Evolutionary conservation across 1,140 invertebrate genomes (phyloP).

Genomic region (Drosophila watanabei): DNA sequence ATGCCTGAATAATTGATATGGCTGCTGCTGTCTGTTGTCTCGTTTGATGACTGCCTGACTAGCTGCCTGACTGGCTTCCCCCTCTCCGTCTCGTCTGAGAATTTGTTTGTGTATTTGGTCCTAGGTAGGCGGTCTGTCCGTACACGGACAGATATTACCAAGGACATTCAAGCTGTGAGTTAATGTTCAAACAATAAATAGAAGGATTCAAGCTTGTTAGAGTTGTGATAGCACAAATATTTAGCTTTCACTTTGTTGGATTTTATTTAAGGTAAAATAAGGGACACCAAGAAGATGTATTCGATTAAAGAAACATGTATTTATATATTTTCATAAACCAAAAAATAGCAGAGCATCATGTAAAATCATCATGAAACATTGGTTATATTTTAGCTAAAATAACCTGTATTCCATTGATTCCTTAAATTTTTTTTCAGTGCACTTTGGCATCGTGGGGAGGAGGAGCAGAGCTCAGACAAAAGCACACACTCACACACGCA

Average conservation of each 20-base stretch:
- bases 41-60: constrained; percentile 42
- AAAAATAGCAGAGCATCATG: not conserved
- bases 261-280: not conserved
- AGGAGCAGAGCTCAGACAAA: constrained; percentile 36
- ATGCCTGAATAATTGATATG: constrained; percentile 79
- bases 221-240: constrained; percentile 1
- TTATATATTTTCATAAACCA: not conserved
- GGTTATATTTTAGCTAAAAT: not conserved
- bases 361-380: not conserved
- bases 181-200: not conserved
- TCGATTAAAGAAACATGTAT: too few relatives aligned
- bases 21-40: constrained; percentile 56
- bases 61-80: constrained; percentile 29
- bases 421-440: constrained; percentile 6
- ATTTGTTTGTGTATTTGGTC: constrained; percentile 43
- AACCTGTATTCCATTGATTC: not conserved
- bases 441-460: constrained; percentile 6
- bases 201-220: not conserved
- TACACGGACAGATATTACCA: constrained; percentile 2
- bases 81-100: constrained; percentile 6
- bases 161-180: not conserved
- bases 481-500: constrained; percentile 46
- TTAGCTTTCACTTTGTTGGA: not conserved
- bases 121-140: constrained; percentile 19
- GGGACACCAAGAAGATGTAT: too few relatives aligned